Evolutionary conservation across 2,888 invertebrate species (phyloP).

Genomic region (Metacarcinus magister): DNA sequence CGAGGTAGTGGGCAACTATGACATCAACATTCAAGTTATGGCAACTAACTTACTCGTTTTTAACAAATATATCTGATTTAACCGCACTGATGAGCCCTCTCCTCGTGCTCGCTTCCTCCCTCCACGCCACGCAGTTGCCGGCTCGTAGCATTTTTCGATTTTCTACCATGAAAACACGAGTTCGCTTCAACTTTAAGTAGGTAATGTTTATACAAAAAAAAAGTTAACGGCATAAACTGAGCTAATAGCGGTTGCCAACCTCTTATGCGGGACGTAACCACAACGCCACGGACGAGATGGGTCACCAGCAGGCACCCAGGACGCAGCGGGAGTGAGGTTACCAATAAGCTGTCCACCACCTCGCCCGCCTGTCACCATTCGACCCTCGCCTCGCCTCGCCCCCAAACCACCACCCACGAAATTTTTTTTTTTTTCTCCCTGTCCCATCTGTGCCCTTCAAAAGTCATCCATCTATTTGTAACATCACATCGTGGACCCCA

Average conservation of each 20-base stretch:
- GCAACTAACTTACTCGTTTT: conserved; percentile 5
- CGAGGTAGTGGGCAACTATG: neutral
- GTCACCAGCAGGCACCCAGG: neutral
- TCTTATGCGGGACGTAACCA: neutral
- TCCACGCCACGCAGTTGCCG: neutral
- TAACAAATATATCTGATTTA: conserved; percentile 5
- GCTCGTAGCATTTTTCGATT: neutral
- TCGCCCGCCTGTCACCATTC: neutral
- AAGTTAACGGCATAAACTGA: neutral
- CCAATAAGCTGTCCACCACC: neutral
- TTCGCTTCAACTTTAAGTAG: neutral
- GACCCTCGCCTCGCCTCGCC: neutral
- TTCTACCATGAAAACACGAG: neutral
- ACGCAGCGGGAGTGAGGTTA: neutral
- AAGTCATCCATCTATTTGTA: no score
- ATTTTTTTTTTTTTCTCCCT: no score
- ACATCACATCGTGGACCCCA: no score
- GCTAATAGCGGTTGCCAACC: neutral
- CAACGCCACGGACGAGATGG: neutral
- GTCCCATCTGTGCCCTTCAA: no score
- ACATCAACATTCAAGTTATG: conserved; percentile 1
- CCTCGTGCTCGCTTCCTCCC: neutral
- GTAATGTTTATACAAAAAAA: neutral
- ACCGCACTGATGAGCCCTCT: neutral
- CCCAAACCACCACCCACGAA: no score